Conservation (phyloP, 1,140 invertebrate genomes). For the Wiebesia pumilae region DNA sequence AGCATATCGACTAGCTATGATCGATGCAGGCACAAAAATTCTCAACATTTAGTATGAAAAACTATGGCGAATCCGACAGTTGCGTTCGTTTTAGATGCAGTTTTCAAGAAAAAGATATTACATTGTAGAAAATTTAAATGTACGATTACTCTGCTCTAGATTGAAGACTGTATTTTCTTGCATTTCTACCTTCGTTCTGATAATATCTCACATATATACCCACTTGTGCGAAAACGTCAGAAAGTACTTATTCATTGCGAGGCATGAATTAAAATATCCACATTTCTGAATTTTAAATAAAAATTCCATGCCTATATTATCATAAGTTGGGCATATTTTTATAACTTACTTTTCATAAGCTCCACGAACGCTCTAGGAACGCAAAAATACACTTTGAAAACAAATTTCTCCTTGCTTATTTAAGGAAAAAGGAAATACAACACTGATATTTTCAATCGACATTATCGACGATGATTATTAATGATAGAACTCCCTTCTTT, state of each 20-base stretch:
- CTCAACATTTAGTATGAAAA: not conserved
- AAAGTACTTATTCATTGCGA: not conserved
- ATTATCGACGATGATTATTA: too few relatives aligned
- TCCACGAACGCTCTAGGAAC: not conserved
- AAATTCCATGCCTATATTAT: not conserved
- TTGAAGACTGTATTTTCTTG: not conserved
- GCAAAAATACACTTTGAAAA: not conserved
- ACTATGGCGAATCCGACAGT: not conserved
- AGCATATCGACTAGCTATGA: not conserved
- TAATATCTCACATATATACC: not conserved
- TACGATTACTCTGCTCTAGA: not conserved
- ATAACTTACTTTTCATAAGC: not conserved
- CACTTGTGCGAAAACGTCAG: not conserved
- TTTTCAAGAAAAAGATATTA: not conserved
- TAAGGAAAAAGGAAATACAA: not conserved
- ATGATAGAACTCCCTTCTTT: too few relatives aligned
- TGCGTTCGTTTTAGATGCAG: not conserved
- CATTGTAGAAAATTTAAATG: not conserved
- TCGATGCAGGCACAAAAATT: not conserved
- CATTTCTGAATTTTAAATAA: not conserved
- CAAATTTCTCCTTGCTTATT: not conserved
- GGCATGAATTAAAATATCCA: not conserved
- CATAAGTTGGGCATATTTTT: not conserved
- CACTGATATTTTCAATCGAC: too few relatives aligned
- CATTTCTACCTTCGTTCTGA: not conserved